phyloP scores from a whole-genome alignment of 1,140 invertebrate genomes.

The Drosophila serrata region DNA sequence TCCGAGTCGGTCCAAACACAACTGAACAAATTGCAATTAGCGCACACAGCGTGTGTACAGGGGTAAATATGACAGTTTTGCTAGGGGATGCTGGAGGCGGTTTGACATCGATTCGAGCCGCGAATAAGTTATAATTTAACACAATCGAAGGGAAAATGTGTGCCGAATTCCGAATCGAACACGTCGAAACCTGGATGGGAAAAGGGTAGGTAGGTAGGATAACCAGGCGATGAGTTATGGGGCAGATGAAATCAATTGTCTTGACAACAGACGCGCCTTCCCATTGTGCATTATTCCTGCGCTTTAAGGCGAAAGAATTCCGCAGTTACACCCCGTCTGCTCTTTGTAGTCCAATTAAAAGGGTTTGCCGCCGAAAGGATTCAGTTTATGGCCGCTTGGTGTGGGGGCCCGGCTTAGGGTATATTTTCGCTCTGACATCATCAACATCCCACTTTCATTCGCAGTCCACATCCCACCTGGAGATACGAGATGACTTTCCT shows the following conservation, averaged over 20 bases:
- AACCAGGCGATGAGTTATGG: conserved; percentile 32
- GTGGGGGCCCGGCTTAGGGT: conserved; percentile 6
- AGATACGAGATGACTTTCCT: conserved; percentile 66
- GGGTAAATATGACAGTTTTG: conserved; percentile 53
- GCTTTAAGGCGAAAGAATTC: conserved; percentile 46
- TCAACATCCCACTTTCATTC: conserved; percentile 6
- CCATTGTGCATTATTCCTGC: conserved; percentile 46
- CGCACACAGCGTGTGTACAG: conserved; percentile 24
- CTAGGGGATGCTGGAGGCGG: conserved; percentile 23
- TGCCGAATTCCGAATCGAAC: conserved; percentile 41
- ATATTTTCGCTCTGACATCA: conserved; percentile 20
- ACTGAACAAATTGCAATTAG: conserved; percentile 67
- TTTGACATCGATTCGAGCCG: conserved; percentile 5
- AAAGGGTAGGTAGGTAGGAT: conserved; percentile 9
- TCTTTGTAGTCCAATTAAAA: conserved; percentile 76
- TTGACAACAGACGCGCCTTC: conserved; percentile 63
- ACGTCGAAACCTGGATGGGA: conserved; percentile 6
- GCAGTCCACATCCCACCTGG: conserved; percentile 48
- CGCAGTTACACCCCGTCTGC: conserved; percentile 11
- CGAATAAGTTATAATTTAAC: conserved; percentile 57
- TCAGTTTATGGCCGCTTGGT: conserved; percentile 19
- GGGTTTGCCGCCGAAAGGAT: conserved; percentile 40
- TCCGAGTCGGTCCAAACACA: conserved; percentile 29
- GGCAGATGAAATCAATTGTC: conserved; percentile 69
- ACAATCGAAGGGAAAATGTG: conserved; percentile 64